phyloP scores from a whole-genome alignment of 2,113 vertebrate species.

The Etheostoma cragini region DNA sequence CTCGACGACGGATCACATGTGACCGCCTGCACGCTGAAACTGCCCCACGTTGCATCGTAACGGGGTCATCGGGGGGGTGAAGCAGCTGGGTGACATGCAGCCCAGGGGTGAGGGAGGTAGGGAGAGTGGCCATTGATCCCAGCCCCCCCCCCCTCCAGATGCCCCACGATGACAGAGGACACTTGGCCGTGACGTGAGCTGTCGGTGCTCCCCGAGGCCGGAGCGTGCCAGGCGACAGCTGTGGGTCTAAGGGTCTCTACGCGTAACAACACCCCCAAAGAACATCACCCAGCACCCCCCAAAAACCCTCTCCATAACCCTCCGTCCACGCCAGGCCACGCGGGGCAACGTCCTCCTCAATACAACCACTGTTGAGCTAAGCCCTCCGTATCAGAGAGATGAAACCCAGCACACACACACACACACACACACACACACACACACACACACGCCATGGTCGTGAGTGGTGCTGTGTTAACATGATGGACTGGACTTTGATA shows the following conservation, averaged over 20 bases:
- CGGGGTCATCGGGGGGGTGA: slow-evolving; percentile 21
- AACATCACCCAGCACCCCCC: slow-evolving; percentile 18
- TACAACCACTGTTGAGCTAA: slow-evolving; percentile 77
- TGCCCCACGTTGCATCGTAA: slow-evolving; percentile 47
- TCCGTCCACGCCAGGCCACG: slow-evolving; percentile 72
- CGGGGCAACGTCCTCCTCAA: slow-evolving; percentile 80
- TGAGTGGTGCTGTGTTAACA: slow-evolving; percentile 60
- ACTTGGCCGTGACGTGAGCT: slow-evolving; percentile 87
- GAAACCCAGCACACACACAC: slow-evolving; percentile 32
- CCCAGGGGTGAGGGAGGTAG: slow-evolving; percentile 21
- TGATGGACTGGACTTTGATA: slow-evolving; percentile 65
- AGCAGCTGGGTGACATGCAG: slow-evolving; percentile 61
- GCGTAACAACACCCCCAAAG: slow-evolving; percentile 65
- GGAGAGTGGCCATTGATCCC: slow-evolving; percentile 2
- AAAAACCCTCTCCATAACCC: slow-evolving; percentile 62
- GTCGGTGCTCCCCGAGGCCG: slow-evolving; percentile 86
- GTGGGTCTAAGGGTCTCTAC: slow-evolving; percentile 81
- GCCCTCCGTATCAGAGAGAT: slow-evolving; percentile 65
- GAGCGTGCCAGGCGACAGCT: slow-evolving; percentile 92
- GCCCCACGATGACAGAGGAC: slow-evolving; percentile 77
- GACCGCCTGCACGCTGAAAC: slow-evolving; percentile 30
- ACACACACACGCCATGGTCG: slow-evolving; percentile 12
- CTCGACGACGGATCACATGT: slow-evolving; percentile 23
- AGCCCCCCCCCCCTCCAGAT: slow-evolving; percentile 61
- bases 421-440: slow-evolving; percentile 35